Evolutionary conservation across 2,888 invertebrate species (phyloP).

Genomic region (Pheosia tremula): DNA sequence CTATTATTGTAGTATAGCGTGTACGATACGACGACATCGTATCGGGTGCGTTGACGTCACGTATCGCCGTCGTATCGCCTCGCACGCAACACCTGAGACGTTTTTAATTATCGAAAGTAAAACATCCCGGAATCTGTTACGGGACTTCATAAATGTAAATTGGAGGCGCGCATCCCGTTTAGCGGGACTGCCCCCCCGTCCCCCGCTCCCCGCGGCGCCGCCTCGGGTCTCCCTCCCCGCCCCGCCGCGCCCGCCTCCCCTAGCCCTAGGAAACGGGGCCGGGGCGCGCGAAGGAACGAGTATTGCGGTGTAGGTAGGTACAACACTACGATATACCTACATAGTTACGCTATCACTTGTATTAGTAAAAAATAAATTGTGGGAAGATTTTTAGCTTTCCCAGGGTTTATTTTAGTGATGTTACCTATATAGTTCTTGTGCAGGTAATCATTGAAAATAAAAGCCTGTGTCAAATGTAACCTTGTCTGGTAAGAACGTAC

Average conservation of each 20-base stretch:
- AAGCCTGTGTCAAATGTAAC: no score
- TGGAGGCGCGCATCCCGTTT: constrained; percentile 81
- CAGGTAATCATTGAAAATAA: background rate
- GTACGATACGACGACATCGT: constrained; percentile 15
- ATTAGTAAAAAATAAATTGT: constrained; percentile 45
- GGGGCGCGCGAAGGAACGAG: constrained; percentile 40
- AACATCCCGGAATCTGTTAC: constrained; percentile 80
- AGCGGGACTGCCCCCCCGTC: constrained; percentile 50
- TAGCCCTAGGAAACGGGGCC: constrained; percentile 46
- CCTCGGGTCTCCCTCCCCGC: constrained; percentile 31
- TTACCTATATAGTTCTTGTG: background rate
- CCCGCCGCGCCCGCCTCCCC: constrained; percentile 29
- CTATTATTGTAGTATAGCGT: no score
- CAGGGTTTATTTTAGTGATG: constrained; percentile 29
- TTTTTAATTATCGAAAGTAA: constrained; percentile 82
- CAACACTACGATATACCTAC: constrained; percentile 53
- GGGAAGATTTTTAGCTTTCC: constrained; percentile 38
- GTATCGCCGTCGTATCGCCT: no score
- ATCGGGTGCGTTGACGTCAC: constrained; percentile 26
- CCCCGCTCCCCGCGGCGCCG: constrained; percentile 20
- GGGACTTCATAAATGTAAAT: constrained; percentile 83
- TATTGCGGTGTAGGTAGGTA: constrained; percentile 47
- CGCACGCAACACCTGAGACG: constrained; percentile 63
- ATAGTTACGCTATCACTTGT: constrained; percentile 36
- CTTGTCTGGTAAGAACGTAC: no score